Percentiles rank a stretch among this genome's conserved stretches.
phyloP scores from a whole-genome alignment of 2,113 vertebrate genomes.

The Amphilophus citrinellus region DNA sequence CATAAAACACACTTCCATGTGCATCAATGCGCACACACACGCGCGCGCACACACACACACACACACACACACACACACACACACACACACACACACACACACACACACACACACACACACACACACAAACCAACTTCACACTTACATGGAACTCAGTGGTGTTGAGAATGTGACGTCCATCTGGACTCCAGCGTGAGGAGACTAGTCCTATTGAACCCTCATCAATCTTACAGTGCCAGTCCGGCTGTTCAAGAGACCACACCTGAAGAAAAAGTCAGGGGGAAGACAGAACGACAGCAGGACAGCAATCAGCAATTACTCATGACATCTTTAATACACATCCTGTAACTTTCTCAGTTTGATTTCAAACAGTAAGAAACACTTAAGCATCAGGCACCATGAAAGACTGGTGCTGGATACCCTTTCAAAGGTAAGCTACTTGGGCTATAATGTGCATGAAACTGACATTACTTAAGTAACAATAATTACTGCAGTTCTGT shows the following conservation, averaged over 20 bases:
- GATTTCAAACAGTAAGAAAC: conserved; percentile 30
- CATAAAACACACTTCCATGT: conserved; percentile 65
- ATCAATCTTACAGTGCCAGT: conserved; percentile 98
- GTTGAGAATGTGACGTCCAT: conserved; percentile 98
- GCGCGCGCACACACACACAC: conserved; percentile 15
- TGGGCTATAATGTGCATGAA: not conserved
- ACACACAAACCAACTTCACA: conserved; percentile 70
- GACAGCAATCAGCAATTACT: not conserved
- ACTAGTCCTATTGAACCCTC: conserved; percentile 96
- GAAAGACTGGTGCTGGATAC: conserved; percentile 86
- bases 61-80: not conserved
- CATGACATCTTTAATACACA: conserved; percentile 27
- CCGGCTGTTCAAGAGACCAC: conserved; percentile 95
- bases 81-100: conserved; percentile 35
- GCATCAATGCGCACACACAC: conserved; percentile 39
- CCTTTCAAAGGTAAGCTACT: conserved; percentile 83
- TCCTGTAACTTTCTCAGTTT: not conserved
- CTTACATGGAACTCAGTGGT: conserved; percentile 98
- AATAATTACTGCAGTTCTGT: not conserved
- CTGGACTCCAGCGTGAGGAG: conserved; percentile 96
- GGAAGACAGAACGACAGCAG: not conserved
- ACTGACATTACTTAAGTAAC: not conserved
- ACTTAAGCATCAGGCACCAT: conserved; percentile 58
- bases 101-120: no score
- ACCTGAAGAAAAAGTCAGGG: conserved; percentile 79